A percentile compares a stretch with the other conserved stretches of the same genome.
phyloP scores from a whole-genome alignment of 2,797 vertebrate genomes.

The Cossypha polioptera region DNA sequence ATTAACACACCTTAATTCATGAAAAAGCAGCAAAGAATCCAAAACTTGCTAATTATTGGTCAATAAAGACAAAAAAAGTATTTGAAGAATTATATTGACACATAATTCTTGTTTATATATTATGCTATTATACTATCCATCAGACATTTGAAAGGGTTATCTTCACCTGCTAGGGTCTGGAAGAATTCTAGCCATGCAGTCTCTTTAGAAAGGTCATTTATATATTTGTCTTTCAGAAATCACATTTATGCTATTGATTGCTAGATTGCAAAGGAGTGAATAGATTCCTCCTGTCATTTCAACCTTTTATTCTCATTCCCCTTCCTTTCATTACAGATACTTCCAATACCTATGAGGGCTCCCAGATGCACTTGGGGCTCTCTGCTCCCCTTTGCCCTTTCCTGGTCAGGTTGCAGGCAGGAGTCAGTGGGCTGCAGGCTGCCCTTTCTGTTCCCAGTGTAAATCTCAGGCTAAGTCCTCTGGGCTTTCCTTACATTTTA shows the following conservation, averaged over 20 bases:
- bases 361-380: background rate
- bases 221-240: slow-evolving; percentile 38
- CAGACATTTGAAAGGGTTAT: slow-evolving; percentile 16
- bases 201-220: slow-evolving; percentile 51
- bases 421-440: background rate
- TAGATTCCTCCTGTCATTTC: slow-evolving; percentile 39
- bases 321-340: background rate
- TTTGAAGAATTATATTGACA: background rate
- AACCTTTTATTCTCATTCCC: slow-evolving; percentile 24
- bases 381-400: slow-evolving; percentile 35
- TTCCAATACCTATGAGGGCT: slow-evolving; percentile 8
- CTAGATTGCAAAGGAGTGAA: background rate
- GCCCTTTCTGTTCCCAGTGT: background rate
- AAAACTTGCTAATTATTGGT: background rate
- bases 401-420: background rate
- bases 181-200: background rate
- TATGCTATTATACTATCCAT: background rate
- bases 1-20: background rate
- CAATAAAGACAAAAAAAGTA: background rate
- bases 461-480: background rate
- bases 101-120: background rate
- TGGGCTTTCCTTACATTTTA: background rate
- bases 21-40: background rate
- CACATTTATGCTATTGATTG: slow-evolving; percentile 51
- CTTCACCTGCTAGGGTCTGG: background rate